Evolutionary conservation across 2,888 invertebrate species (phyloP).

Genomic region (Argynnis bischoffii): DNA sequence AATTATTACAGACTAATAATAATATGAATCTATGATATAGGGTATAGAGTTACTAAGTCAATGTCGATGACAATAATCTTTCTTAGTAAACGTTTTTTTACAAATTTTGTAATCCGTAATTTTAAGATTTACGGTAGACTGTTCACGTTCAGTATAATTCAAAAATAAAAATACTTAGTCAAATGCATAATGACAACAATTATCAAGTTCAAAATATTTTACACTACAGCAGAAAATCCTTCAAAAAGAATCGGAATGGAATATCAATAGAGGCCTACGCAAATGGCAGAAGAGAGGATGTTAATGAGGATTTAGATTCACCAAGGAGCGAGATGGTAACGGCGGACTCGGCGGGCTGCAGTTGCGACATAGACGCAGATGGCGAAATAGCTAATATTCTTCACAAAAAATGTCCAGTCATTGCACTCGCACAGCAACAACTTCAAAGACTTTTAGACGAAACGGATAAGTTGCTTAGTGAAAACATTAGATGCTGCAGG

Average conservation of each 20-base stretch:
- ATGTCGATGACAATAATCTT: no score
- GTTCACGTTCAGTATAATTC: no score
- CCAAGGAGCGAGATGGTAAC: slow-evolving; percentile 50
- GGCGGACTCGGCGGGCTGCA: slow-evolving; percentile 50
- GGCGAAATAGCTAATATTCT: slow-evolving; percentile 65
- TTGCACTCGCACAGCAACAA: slow-evolving; percentile 68
- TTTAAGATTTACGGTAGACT: neutral
- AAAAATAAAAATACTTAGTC: neutral
- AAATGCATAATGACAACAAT: slow-evolving; percentile 46
- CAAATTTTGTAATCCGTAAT: no score
- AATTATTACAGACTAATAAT: no score
- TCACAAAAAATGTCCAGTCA: slow-evolving; percentile 73
- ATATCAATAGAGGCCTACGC: slow-evolving; percentile 49
- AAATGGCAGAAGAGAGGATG: slow-evolving; percentile 49
- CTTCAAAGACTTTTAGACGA: slow-evolving; percentile 65
- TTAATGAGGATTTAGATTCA: slow-evolving; percentile 50
- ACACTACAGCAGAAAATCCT: slow-evolving; percentile 66
- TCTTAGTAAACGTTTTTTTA: no score
- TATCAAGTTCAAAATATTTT: slow-evolving; percentile 66
- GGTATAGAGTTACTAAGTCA: no score
- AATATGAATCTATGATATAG: no score
- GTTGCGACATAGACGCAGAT: slow-evolving; percentile 61
- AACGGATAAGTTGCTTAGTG: slow-evolving; percentile 62
- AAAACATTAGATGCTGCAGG: slow-evolving; percentile 65
- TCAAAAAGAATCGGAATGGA: slow-evolving; percentile 54